phyloP scores from a whole-genome alignment of 2,888 invertebrate species.

The Limenitis camilla region DNA sequence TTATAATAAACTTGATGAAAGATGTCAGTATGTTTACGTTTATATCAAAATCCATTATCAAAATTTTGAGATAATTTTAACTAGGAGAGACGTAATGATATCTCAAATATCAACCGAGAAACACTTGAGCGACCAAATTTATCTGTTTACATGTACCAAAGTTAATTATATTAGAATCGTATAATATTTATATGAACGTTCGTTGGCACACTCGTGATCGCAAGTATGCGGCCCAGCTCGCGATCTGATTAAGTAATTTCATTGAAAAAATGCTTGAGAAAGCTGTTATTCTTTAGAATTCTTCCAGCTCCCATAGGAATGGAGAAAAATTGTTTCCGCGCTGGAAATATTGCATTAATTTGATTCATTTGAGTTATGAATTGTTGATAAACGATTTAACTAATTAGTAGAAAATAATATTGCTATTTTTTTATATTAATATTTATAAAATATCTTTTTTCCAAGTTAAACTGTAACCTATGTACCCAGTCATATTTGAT shows the following conservation, averaged over 20 bases:
- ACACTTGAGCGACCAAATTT: neutral
- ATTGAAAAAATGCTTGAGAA: neutral
- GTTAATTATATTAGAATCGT: slow-evolving; percentile 6
- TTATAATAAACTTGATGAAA: too few species aligned
- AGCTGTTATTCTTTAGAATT: slow-evolving; percentile 7
- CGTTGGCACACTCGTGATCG: slow-evolving; percentile 10
- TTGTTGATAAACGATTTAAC: neutral
- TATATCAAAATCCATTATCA: too few species aligned
- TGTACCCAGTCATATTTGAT: too few species aligned
- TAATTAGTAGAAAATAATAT: too few species aligned
- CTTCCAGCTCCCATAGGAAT: neutral
- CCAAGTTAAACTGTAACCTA: too few species aligned
- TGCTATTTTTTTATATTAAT: too few species aligned
- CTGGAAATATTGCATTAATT: neutral
- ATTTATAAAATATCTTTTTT: too few species aligned
- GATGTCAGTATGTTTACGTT: too few species aligned
- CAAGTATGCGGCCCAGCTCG: slow-evolving; percentile 8
- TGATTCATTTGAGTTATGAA: neutral
- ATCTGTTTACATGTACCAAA: neutral
- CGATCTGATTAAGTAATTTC: slow-evolving; percentile 13
- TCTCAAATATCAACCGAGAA: neutral
- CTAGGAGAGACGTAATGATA: neutral
- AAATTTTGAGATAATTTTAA: too few species aligned
- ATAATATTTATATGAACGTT: slow-evolving; percentile 1
- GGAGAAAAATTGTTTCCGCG: neutral